Conservation (phyloP, 2,797 vertebrate genomes). For the Margarornis squamiger region DNA sequence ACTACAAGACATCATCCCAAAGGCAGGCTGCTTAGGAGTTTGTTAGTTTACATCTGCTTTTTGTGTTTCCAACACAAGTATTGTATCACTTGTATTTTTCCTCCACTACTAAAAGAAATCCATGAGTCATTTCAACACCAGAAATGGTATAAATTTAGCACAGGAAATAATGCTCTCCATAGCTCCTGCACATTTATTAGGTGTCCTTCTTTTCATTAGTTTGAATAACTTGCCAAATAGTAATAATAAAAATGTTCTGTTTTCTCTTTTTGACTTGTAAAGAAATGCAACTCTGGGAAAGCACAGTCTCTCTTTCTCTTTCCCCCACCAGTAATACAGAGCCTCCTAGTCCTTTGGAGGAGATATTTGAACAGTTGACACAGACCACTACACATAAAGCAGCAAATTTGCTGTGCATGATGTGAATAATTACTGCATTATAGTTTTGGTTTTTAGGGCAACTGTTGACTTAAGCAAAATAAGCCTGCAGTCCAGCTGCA, state of each 20-base stretch:
- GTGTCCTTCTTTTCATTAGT: conserved; percentile 55
- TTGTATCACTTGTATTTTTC: neutral
- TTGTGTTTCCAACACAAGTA: conserved; percentile 21
- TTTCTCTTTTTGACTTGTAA: conserved; percentile 57
- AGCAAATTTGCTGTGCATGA: conserved; percentile 76
- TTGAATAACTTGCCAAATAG: conserved; percentile 50
- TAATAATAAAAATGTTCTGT: conserved; percentile 8
- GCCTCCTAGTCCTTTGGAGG: conserved; percentile 63
- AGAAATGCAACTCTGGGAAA: conserved; percentile 59
- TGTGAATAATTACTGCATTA: conserved; percentile 74
- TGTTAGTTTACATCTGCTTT: conserved; percentile 14
- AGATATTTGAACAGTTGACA: conserved; percentile 71
- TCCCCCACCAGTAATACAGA: conserved; percentile 47
- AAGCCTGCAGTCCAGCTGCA: conserved; percentile 80
- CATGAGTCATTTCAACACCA: conserved; percentile 1
- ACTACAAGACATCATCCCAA: conserved; percentile 14
- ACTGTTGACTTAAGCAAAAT: conserved; percentile 78
- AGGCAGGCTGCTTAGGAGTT: conserved; percentile 32
- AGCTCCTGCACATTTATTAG: conserved; percentile 32
- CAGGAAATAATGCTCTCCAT: conserved; percentile 17
- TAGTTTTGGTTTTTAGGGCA: conserved; percentile 71
- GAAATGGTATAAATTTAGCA: neutral
- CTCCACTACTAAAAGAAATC: neutral
- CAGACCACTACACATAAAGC: conserved; percentile 73
- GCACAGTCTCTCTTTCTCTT: conserved; percentile 37